phyloP scores from a whole-genome alignment of 2,113 vertebrate genomes.

The Cairina moschata region DNA sequence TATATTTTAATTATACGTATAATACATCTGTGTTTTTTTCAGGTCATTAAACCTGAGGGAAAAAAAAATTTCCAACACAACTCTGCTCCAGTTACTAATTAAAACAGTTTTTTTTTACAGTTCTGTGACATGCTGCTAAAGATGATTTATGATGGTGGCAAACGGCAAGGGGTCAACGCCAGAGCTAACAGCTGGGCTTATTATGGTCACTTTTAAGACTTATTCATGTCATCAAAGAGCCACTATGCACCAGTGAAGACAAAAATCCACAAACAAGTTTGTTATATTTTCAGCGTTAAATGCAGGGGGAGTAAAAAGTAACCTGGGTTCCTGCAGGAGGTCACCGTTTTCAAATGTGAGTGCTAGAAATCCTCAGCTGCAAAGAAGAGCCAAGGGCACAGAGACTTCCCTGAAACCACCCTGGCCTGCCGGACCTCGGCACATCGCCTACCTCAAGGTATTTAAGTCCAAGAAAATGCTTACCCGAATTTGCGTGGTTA shows the following conservation, averaged over 20 bases:
- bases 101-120: not conserved
- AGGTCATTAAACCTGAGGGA: constrained; percentile 9
- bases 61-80: constrained; percentile 21
- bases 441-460: rapidly evolving
- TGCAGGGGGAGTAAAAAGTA: not conserved
- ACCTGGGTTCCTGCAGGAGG: not conserved
- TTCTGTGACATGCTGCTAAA: not conserved
- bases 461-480: not conserved
- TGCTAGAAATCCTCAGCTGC: not conserved
- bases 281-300: not conserved
- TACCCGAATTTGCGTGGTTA: not conserved
- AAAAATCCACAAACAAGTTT: not conserved
- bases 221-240: not conserved
- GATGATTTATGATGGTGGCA: not conserved
- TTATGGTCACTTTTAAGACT: not conserved
- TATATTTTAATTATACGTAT: not conserved
- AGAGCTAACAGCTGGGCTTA: not conserved
- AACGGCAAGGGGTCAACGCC: not conserved
- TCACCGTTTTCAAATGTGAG: not conserved
- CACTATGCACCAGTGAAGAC: not conserved
- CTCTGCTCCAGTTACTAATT: constrained; percentile 14
- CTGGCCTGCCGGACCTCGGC: not conserved
- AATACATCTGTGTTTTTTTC: not conserved
- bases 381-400: not conserved
- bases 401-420: not conserved